These are phyloP conservation scores for Urocyon cinereoargenteus DNA, from an alignment of 2,797 vertebrate genomes.

Conservation along the genomic window DNA sequence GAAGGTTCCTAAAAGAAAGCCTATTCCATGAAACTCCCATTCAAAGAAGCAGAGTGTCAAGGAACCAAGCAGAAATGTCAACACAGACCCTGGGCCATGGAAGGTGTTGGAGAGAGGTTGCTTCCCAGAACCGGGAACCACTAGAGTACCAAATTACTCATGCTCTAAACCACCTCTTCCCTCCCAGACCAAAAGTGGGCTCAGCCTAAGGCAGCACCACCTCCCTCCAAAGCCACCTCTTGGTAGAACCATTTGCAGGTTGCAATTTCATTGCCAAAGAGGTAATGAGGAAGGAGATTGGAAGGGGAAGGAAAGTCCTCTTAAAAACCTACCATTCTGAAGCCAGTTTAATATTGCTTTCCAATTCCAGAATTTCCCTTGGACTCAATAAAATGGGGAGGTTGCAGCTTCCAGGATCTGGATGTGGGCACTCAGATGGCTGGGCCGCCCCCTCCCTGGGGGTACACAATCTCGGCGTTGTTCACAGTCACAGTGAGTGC, in stretches of 20 bases:
- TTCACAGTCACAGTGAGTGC: neutral
- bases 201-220: neutral
- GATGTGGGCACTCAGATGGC: accelerated
- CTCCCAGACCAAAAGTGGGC: neutral
- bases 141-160: accelerated
- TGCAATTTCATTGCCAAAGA: neutral
- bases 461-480: accelerated
- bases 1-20: neutral
- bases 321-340: neutral
- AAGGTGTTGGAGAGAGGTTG: neutral
- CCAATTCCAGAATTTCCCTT: neutral
- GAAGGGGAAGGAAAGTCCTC: neutral
- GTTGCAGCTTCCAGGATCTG: neutral
- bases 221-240: neutral
- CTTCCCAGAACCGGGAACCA: neutral
- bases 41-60: neutral
- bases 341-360: neutral
- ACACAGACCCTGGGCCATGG: accelerated
- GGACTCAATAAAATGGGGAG: no score
- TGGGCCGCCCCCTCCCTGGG: neutral
- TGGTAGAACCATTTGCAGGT: no score
- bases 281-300: neutral
- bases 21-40: neutral
- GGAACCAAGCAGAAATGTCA: neutral
- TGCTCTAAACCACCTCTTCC: neutral